Evolutionary conservation across 2,797 vertebrate genomes (phyloP).

Genomic region (Molossus alvarezi): DNA sequence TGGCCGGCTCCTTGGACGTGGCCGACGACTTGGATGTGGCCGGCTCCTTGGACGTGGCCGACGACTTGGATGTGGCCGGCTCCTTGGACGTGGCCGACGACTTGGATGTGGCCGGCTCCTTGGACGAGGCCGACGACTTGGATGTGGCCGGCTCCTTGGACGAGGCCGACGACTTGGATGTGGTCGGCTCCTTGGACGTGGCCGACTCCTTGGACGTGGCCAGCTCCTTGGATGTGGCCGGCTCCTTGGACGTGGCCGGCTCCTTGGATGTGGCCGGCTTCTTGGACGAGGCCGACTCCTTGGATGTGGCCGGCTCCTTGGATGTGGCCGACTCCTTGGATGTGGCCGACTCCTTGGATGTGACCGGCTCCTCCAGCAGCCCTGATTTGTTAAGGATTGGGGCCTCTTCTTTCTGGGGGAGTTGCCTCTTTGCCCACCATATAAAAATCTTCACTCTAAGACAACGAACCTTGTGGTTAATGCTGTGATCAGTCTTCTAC

Average conservation of each 20-base stretch:
- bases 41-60: too few species aligned
- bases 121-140: too few species aligned
- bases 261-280: too few species aligned
- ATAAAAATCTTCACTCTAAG: slow-evolving; percentile 57
- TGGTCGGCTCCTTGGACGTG: too few species aligned
- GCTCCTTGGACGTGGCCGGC: too few species aligned
- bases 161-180: too few species aligned
- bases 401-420: background rate
- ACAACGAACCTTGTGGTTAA: background rate
- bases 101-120: background rate
- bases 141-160: background rate
- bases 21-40: too few species aligned
- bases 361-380: background rate
- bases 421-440: background rate
- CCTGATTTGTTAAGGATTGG: background rate
- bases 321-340: background rate
- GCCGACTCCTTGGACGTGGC: background rate
- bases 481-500: background rate
- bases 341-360: fast-evolving
- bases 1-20: too few species aligned
- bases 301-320: background rate
- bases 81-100: background rate
- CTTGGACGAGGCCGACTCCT: too few species aligned
- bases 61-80: background rate
- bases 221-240: fast-evolving